These are phyloP conservation scores for Holcopasites calliopsidis DNA, from an alignment of 1,140 invertebrate species.

Conservation along the genomic window DNA sequence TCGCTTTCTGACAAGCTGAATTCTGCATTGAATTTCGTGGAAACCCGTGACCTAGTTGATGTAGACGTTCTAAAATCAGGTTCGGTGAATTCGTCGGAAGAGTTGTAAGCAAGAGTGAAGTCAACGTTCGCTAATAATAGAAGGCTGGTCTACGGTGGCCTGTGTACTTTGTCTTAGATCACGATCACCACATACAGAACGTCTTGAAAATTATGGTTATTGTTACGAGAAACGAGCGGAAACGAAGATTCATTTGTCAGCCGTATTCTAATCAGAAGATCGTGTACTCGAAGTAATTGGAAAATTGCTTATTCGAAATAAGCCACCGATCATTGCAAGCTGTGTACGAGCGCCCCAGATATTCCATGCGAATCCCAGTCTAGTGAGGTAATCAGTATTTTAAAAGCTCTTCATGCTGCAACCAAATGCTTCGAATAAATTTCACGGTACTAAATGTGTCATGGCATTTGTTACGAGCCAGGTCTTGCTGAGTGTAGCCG, in stretches of 20 bases:
- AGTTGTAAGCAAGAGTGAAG: constrained; percentile 8
- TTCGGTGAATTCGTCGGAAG: not conserved
- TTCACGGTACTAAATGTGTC: no score
- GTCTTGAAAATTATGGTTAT: not conserved
- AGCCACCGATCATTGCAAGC: no score
- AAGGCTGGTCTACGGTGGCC: not conserved
- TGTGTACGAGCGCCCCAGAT: no score
- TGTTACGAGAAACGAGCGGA: not conserved
- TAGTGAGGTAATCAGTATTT: no score
- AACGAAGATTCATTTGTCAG: constrained; percentile 4
- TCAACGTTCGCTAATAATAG: constrained; percentile 36
- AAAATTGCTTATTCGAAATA: no score
- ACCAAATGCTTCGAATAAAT: no score
- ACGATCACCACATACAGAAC: not conserved
- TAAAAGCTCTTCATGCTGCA: no score
- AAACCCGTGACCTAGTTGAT: not conserved
- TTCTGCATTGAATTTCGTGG: not conserved
- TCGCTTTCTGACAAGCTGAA: not conserved
- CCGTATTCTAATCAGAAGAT: not conserved
- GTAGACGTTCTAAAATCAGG: not conserved
- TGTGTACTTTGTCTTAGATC: constrained; percentile 24
- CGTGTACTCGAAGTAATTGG: no score
- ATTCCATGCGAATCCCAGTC: no score
- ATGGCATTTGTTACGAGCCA: no score
- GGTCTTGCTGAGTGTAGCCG: no score